A percentile compares a stretch with the other conserved stretches of the same genome.
phyloP scores from a whole-genome alignment of 2,113 vertebrate species.

The Phycodurus eques region DNA sequence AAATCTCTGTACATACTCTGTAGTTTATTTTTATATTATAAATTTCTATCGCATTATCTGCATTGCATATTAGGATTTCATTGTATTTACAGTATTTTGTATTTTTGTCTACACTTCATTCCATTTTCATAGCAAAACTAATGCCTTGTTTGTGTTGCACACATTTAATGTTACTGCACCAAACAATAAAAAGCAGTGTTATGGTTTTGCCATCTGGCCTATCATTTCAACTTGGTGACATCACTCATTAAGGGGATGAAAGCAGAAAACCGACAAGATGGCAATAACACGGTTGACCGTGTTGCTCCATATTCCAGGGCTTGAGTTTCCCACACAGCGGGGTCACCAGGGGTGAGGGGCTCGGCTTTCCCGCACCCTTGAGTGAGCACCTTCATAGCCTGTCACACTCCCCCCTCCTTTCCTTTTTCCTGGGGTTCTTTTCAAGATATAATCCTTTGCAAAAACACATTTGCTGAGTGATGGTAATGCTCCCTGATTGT shows the following conservation, averaged over 20 bases:
- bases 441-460: slow-evolving; percentile 66
- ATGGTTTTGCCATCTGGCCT: background rate
- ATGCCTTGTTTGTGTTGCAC: background rate
- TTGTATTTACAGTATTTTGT: too few relatives aligned
- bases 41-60: too few relatives aligned
- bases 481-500: slow-evolving; percentile 58
- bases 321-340: slow-evolving; percentile 65
- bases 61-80: too few relatives aligned
- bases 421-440: slow-evolving; percentile 39
- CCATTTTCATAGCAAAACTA: background rate
- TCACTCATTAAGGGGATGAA: background rate
- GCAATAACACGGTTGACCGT: slow-evolving; percentile 39
- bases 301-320: slow-evolving; percentile 42
- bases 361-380: slow-evolving; percentile 63
- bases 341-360: slow-evolving; percentile 58
- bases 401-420: slow-evolving; percentile 38
- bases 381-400: slow-evolving; percentile 65
- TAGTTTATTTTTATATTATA: too few relatives aligned
- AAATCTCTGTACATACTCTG: too few relatives aligned
- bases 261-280: slow-evolving; percentile 12
- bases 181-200: background rate
- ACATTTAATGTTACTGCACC: background rate
- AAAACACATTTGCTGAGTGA: slow-evolving; percentile 71
- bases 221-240: background rate
- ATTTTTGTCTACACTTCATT: too few relatives aligned